Base-by-base conservation (phyloP, 2,797 vertebrate genomes). In the Xenops minutus region DNA sequence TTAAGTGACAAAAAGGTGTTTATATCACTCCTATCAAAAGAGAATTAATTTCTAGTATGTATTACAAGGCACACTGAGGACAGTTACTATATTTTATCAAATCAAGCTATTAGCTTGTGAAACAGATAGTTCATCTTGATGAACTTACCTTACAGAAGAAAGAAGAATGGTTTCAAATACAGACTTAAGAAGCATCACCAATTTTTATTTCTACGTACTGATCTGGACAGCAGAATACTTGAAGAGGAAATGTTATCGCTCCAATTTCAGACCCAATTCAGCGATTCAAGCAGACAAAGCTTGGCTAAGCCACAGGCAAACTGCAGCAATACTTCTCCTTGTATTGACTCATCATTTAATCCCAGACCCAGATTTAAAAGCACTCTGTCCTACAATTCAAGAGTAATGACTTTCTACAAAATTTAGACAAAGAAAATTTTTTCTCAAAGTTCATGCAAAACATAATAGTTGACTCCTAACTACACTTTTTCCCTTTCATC, bases 261-360 rank as follows among this genome's bases (percentile, higher is more conserved):
- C 73, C 32, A 27, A 20, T 86, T 95, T 92, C 94, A 96, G 71
- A 88, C 71, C 51, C 19, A 76, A n/a, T 81, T 89, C 91, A 46
- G 55, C 54, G 90, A 59, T 26, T 74, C 49, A 68, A 90, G 83
- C 43, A 66, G 72, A 85, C 63, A 79, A 92, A 95, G 76, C 56
- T 82, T 67, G 41, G 20, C 69, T 91, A 92, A 94, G 49, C 74
- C 91, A 88, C 80, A 84, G 74, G 76, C 66, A 79, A 86, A 84
- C 55, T 76, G 77, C 69, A 85, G 79, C 44, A 58, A 59, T 73
- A 39, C 58, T 82, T 74, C 43, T 59, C 81, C 78, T 94, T 69
- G 62, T 78, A 67, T 86, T 88, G 49, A 87, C 49, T 93, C 68
- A 49, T 49, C 69, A 49, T 79, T 92, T 88, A 81, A 84, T 69